Conservation (phyloP, 1,140 invertebrate species). For the Drosophila fuyamai region DNA sequence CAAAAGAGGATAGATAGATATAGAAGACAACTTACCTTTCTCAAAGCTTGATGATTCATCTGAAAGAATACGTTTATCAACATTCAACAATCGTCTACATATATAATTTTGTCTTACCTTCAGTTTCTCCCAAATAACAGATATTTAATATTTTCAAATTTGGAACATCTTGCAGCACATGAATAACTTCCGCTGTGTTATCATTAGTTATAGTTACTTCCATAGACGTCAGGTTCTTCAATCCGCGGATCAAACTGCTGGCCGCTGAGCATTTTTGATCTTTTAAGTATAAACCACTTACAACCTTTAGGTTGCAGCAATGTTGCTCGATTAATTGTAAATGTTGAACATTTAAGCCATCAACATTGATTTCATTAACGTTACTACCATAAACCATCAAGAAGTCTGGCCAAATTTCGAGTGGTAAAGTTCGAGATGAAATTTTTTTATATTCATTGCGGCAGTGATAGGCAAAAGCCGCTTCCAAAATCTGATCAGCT, state of each 20-base stretch:
- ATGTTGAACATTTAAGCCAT: background rate
- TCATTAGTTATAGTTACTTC: background rate
- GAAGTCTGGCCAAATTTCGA: background rate
- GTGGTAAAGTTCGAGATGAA: background rate
- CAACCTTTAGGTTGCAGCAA: background rate
- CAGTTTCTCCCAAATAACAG: background rate
- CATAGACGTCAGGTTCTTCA: background rate
- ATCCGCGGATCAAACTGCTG: background rate
- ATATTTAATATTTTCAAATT: conserved; percentile 1
- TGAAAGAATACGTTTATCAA: background rate
- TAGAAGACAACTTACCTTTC: background rate
- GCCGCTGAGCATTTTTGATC: background rate
- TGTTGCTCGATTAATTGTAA: background rate
- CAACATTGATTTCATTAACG: background rate
- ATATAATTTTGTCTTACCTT: background rate
- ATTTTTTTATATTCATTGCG: background rate
- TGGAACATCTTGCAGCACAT: background rate
- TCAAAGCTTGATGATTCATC: background rate
- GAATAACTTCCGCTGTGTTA: background rate
- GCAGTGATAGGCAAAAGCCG: background rate
- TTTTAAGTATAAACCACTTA: background rate
- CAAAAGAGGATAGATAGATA: background rate
- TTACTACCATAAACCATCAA: background rate
- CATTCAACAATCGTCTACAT: background rate
- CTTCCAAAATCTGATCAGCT: background rate